These are phyloP conservation scores for Tylochromis polylepis DNA, from an alignment of 2,113 vertebrate species.

Conservation along the genomic window DNA sequence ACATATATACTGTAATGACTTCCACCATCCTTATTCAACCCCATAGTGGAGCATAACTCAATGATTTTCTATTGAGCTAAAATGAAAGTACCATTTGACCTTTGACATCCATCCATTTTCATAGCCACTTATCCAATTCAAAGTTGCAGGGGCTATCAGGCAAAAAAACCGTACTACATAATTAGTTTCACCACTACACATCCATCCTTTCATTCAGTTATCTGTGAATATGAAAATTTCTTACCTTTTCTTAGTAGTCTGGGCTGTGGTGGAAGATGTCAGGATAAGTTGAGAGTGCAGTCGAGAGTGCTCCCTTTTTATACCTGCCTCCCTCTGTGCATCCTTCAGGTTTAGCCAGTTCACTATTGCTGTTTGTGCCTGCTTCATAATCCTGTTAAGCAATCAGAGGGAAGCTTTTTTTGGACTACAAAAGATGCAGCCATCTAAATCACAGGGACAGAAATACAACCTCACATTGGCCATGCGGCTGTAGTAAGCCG, in stretches of 20 bases:
- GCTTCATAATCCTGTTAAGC: constrained; percentile 66
- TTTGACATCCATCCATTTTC: neutral
- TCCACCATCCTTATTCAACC: neutral
- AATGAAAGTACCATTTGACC: neutral
- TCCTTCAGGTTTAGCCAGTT: constrained; percentile 20
- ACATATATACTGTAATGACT: neutral
- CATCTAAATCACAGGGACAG: constrained; percentile 10
- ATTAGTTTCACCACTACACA: neutral
- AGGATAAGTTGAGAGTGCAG: neutral
- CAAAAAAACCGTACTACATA: neutral
- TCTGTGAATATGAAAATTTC: neutral
- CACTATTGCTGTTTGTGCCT: constrained; percentile 23
- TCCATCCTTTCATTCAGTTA: neutral
- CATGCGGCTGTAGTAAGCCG: neutral
- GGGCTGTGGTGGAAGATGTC: neutral
- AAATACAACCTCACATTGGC: neutral
- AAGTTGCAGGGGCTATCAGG: neutral
- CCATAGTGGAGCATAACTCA: neutral
- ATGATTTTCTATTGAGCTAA: neutral
- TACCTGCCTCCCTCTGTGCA: constrained; percentile 30
- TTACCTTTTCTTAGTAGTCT: constrained; percentile 45
- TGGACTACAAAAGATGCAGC: constrained; percentile 45
- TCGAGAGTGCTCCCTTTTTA: constrained; percentile 52
- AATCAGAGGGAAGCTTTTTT: constrained; percentile 57
- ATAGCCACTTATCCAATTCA: neutral